Evolutionary conservation across 2,113 vertebrate species (phyloP).

Genomic region (Heterotis niloticus): DNA sequence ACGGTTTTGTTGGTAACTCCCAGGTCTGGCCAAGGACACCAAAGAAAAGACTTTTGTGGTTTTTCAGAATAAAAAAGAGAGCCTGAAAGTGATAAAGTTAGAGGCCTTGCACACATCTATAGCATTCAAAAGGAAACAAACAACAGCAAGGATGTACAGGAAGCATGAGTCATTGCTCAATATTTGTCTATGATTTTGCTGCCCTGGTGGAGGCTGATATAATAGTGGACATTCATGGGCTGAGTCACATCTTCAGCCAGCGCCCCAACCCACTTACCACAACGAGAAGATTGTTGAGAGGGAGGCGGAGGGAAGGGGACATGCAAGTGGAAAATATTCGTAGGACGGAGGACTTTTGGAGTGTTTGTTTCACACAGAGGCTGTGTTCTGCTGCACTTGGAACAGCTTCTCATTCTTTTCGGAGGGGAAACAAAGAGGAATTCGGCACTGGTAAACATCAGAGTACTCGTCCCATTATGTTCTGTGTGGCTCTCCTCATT

Average conservation of each 20-base stretch:
- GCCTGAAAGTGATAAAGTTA: neutral
- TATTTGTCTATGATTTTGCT: slow-evolving; percentile 56
- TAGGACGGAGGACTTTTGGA: slow-evolving; percentile 53
- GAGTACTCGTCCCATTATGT: slow-evolving; percentile 33
- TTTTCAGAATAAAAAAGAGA: neutral
- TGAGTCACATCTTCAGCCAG: slow-evolving; percentile 46
- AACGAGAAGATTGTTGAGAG: slow-evolving; percentile 69
- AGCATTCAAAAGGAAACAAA: slow-evolving; percentile 22
- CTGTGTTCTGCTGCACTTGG: slow-evolving; percentile 52
- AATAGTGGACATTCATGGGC: slow-evolving; percentile 77
- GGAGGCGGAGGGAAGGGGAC: slow-evolving; percentile 57
- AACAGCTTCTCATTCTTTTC: neutral
- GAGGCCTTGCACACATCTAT: slow-evolving; percentile 7
- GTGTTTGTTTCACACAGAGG: slow-evolving; percentile 51
- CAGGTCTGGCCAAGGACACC: too few relatives aligned
- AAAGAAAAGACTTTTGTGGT: slow-evolving; percentile 35
- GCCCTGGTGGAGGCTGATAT: slow-evolving; percentile 60
- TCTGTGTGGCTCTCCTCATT: slow-evolving; percentile 47
- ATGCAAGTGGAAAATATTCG: slow-evolving; percentile 73
- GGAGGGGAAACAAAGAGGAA: slow-evolving; percentile 42
- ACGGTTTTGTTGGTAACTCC: too few relatives aligned
- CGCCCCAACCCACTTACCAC: slow-evolving; percentile 53
- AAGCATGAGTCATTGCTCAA: slow-evolving; percentile 68
- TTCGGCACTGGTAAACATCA: slow-evolving; percentile 54
- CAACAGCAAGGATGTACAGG: slow-evolving; percentile 44